Evolutionary conservation across 2,113 vertebrate genomes (phyloP), one percentile per base, ranked within the genome.

Genomic region (Crotalus tigris): DNA sequence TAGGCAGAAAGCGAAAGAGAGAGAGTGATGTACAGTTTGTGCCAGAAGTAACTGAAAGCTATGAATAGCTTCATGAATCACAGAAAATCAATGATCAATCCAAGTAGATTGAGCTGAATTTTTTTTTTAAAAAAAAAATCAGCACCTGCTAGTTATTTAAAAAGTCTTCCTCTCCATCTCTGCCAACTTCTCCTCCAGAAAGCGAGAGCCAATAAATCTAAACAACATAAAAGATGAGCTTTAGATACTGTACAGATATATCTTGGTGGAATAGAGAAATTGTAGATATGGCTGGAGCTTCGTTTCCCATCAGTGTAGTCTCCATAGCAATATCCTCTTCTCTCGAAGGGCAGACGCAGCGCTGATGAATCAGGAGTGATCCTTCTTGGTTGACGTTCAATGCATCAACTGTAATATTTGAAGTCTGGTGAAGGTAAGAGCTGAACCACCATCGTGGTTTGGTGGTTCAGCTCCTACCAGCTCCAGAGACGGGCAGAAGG

Each of bases 81-180:
- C 55, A 49, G 23, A 89, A 59, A 89, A 89, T 89, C 88, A 89
- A 61, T 89, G 33, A 89, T 89, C 88, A 89, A 89, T 89, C 55
- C 55, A 89, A 58, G 55, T 26, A 89, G 88, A 59, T 39, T 59
- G 88, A 59, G 57, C 24, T 44, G 39, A 44, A 29, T 17, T 58
- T 49, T 88, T n/a, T n/a, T 53, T 51, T 4, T 2, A 39, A 39
- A 1, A 49, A 49, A 49, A 46, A 89, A 46, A 1, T 17, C 44
- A 61, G 88, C 10, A 24, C 87, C 24, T 59, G 88, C 58, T 58
- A 49, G 12, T 59, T 61, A 39, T 89, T 89, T 59, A 61, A 89
- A 81, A 44, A 59, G 39, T 59, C 55, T 46, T 17, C 21, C 39
- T 61, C 57, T 46, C 88, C 6, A 1, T 89, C 21, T 89, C 17